These are phyloP conservation scores for Drosophila anceps DNA, from an alignment of 2,888 invertebrate genomes.

Conservation along the genomic window DNA sequence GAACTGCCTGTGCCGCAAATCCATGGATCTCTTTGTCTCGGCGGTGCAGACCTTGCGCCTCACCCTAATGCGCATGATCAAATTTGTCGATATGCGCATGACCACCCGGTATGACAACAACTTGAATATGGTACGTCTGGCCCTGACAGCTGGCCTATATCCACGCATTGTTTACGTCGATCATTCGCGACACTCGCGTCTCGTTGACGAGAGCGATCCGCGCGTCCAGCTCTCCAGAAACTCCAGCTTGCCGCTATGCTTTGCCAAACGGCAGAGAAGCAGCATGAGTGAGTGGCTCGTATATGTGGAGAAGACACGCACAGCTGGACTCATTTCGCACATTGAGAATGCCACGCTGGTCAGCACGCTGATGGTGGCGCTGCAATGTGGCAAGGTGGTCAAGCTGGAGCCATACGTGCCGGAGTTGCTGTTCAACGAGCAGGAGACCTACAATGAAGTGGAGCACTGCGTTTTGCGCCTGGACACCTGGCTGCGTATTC, in stretches of 20 bases:
- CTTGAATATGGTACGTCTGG: conserved; percentile 96
- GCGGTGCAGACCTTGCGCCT: conserved; percentile 93
- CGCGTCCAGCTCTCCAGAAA: conserved; percentile 87
- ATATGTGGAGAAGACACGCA: conserved; percentile 93
- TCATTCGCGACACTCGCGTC: conserved; percentile 84
- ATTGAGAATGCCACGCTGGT: conserved; percentile 93
- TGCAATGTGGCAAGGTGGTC: conserved; percentile 86
- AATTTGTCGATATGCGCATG: conserved; percentile 86
- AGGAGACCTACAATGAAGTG: conserved; percentile 24
- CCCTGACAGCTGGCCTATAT: conserved; percentile 94
- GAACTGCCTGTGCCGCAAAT: conserved; percentile 85
- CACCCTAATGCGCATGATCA: conserved; percentile 88
- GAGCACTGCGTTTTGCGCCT: conserved; percentile 13
- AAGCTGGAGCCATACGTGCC: conserved; percentile 43
- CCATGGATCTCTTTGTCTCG: conserved; percentile 96
- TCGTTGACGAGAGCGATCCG: conserved; percentile 88
- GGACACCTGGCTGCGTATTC: conserved; percentile 42
- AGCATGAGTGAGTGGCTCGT: conserved; percentile 92
- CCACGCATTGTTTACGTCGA: conserved; percentile 94
- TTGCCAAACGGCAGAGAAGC: conserved; percentile 61
- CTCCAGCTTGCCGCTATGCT: conserved; percentile 86
- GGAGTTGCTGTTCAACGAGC: conserved; percentile 45
- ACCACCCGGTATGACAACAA: conserved; percentile 58
- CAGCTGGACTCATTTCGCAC: conserved; percentile 88
- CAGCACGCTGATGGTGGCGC: conserved; percentile 91